phyloP scores from a whole-genome alignment of 1,140 invertebrate genomes.

The Trachymyrmex cornetzi region DNA sequence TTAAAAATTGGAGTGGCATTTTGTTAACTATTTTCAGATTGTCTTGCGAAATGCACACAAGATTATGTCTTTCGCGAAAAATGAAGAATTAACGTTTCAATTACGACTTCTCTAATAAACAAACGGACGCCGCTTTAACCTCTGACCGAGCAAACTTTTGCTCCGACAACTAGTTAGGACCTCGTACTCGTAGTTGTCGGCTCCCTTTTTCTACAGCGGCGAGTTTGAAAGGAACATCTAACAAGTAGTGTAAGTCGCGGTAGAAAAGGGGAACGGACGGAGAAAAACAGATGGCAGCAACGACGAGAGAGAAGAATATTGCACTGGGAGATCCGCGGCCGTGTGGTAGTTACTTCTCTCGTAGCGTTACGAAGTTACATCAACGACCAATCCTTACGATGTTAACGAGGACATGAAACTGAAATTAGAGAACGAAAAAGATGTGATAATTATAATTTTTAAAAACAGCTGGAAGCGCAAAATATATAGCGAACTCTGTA shows the following conservation, averaged over 20 bases:
- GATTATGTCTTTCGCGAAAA: not conserved
- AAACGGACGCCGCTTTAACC: conserved; percentile 43
- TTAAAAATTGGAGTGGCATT: not conserved
- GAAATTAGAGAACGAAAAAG: conserved; percentile 41
- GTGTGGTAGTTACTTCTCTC: conserved; percentile 31
- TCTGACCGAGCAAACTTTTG: conserved; percentile 42
- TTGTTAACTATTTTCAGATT: not conserved
- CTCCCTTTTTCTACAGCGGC: conserved; percentile 7
- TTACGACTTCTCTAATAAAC: conserved; percentile 57
- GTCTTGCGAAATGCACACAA: not conserved
- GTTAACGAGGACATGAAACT: conserved; percentile 62
- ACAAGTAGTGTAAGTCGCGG: conserved; percentile 11
- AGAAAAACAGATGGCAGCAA: conserved; percentile 29
- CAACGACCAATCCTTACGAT: conserved; percentile 43
- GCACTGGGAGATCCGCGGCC: conserved; percentile 8
- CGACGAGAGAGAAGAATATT: conserved; percentile 37
- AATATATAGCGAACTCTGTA: not conserved
- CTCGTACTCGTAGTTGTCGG: conserved; percentile 28
- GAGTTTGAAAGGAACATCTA: conserved; percentile 30
- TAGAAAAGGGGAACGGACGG: not conserved
- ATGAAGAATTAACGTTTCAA: conserved; percentile 51
- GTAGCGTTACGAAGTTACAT: conserved; percentile 46
- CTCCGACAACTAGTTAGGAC: conserved; percentile 38
- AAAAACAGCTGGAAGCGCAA: not conserved
- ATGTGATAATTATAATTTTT: conserved; percentile 44